Evolutionary conservation across 2,113 vertebrate genomes (phyloP).

Genomic region (Stomatorhinus ivindoensis): DNA sequence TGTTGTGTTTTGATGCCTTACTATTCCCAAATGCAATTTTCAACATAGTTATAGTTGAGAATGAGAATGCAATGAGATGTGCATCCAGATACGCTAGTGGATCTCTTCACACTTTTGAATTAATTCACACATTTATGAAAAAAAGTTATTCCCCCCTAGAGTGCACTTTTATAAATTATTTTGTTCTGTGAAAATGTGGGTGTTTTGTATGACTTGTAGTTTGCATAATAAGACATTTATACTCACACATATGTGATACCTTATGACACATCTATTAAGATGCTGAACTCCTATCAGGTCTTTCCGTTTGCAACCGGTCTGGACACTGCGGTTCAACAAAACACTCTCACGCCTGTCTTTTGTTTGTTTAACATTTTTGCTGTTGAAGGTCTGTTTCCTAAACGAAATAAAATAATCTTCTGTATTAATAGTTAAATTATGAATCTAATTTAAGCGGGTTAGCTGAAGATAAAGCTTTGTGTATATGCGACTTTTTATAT

Average conservation of each 20-base stretch:
- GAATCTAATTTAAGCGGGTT: background rate
- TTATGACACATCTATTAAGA: background rate
- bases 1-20: background rate
- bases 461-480: background rate
- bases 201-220: background rate
- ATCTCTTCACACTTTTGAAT: background rate
- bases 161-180: background rate
- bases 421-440: background rate
- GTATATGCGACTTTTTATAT: background rate
- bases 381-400: background rate
- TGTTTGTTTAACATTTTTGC: background rate
- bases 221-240: background rate
- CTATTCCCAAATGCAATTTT: background rate
- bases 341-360: background rate
- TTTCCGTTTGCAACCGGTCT: background rate
- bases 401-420: background rate
- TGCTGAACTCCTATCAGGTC: background rate
- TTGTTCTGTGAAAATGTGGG: background rate
- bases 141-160: background rate
- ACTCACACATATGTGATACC: background rate
- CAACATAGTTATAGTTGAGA: background rate
- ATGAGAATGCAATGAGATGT: background rate
- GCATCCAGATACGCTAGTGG: background rate
- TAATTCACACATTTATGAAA: background rate
- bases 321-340: background rate